Percentiles rank a stretch among this genome's conserved stretches.
Conservation (phyloP, 2,888 invertebrate genomes). For the Drosophila lutescens region DNA sequence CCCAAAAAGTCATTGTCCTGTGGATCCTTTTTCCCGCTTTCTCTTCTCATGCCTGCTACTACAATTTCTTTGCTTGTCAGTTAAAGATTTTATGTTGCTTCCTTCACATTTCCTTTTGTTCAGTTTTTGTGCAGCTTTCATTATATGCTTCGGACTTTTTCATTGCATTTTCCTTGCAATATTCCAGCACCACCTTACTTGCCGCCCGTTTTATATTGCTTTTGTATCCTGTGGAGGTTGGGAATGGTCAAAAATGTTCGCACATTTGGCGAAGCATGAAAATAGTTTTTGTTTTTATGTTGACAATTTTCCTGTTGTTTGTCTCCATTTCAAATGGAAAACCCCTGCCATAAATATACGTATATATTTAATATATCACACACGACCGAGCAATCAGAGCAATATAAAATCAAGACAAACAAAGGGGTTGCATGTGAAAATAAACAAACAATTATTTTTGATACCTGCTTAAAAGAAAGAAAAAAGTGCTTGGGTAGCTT, state of each 20-base stretch:
- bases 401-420: slow-evolving; percentile 10
- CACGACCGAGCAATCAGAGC: slow-evolving; percentile 5
- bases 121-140: slow-evolving; percentile 40
- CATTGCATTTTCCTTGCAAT: slow-evolving; percentile 16
- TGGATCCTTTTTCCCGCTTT: slow-evolving; percentile 4
- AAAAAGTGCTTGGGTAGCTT: neutral
- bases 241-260: slow-evolving; percentile 52
- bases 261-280: slow-evolving; percentile 55
- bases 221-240: slow-evolving; percentile 32
- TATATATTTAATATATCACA: slow-evolving; percentile 11
- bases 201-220: slow-evolving; percentile 11
- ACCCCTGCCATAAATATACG: neutral
- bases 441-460: slow-evolving; percentile 27
- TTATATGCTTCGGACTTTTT: slow-evolving; percentile 43
- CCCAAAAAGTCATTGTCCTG: slow-evolving; percentile 33
- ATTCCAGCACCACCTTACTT: neutral
- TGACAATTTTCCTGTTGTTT: slow-evolving; percentile 52
- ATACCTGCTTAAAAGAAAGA: slow-evolving; percentile 1
- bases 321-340: slow-evolving; percentile 50
- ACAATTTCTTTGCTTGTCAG: slow-evolving; percentile 27
- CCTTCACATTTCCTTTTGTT: slow-evolving; percentile 7
- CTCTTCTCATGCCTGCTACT: neutral
- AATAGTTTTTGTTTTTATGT: slow-evolving; percentile 48
- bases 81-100: slow-evolving; percentile 32
- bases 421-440: slow-evolving; percentile 6